Percentiles rank a stretch among this genome's conserved stretches.
These are phyloP conservation scores for Ptychadena robeensis DNA, from an alignment of 2,797 vertebrate genomes.

Conservation along the genomic window DNA sequence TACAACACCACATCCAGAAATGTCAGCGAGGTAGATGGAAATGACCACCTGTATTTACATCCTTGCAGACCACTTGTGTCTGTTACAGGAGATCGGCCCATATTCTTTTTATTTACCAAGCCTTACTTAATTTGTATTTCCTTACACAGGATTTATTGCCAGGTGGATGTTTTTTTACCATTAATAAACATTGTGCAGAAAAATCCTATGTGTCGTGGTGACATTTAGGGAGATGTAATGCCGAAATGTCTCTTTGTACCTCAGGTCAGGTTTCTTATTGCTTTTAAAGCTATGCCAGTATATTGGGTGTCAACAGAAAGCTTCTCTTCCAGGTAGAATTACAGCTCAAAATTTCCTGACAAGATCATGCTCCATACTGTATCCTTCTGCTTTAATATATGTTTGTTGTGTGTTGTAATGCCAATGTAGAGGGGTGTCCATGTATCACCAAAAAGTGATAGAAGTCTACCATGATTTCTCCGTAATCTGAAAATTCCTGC, in stretches of 20 bases:
- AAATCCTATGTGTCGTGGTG: conserved; percentile 22
- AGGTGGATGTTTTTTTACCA: conserved; percentile 38
- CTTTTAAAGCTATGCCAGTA: conserved; percentile 25
- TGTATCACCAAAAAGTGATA: background rate
- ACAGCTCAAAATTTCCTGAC: background rate
- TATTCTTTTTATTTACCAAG: conserved; percentile 45
- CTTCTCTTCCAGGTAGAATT: background rate
- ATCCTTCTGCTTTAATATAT: background rate
- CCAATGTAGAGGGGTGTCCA: background rate
- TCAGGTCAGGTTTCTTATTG: conserved; percentile 38
- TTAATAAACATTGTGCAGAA: conserved; percentile 41
- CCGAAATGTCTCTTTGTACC: conserved; percentile 39
- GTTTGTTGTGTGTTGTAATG: background rate
- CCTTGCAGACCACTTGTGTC: conserved; percentile 11
- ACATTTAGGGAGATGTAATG: conserved; percentile 30
- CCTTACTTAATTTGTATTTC: conserved; percentile 24
- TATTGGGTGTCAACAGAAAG: conserved; percentile 3
- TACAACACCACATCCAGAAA: conserved; percentile 23
- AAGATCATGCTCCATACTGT: background rate
- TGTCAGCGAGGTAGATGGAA: conserved; percentile 12
- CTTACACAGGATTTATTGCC: conserved; percentile 20
- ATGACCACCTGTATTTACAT: conserved; percentile 1
- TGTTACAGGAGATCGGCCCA: conserved; percentile 6
- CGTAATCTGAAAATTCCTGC: background rate
- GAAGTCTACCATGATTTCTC: background rate